Percentiles rank a stretch among this genome's conserved stretches.
Evolutionary conservation across 1,140 invertebrate species (phyloP).

Genomic region (Pissodes strobi): DNA sequence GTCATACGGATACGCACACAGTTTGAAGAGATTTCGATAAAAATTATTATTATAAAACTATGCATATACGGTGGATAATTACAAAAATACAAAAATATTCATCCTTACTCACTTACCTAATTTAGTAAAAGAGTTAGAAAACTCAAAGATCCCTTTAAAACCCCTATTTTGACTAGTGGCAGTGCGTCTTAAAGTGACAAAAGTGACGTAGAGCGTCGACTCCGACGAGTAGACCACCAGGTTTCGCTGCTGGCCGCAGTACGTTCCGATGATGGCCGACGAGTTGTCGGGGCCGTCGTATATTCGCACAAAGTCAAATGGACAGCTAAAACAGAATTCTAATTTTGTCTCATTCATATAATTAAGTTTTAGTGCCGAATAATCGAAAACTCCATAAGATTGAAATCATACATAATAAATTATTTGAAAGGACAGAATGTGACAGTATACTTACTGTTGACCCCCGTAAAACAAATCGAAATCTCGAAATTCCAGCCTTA

Average conservation of each 20-base stretch:
- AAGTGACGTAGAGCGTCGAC: slow-evolving; percentile 85
- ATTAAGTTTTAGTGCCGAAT: no score
- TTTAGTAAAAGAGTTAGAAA: slow-evolving; percentile 95
- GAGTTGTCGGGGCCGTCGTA: slow-evolving; percentile 89
- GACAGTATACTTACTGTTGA: slow-evolving; percentile 93
- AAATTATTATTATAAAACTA: no score
- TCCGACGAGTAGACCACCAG: slow-evolving; percentile 92
- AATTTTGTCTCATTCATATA: no score
- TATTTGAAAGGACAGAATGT: background rate
- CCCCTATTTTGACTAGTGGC: slow-evolving; percentile 92
- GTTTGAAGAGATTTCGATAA: no score
- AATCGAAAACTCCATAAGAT: background rate
- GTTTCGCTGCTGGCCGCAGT: slow-evolving; percentile 97
- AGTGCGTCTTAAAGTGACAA: slow-evolving; percentile 85
- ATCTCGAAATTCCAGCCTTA: slow-evolving; percentile 95
- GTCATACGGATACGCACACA: no score
- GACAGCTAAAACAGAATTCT: slow-evolving; percentile 90
- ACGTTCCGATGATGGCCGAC: slow-evolving; percentile 90
- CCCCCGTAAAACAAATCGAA: slow-evolving; percentile 99
- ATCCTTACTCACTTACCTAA: slow-evolving; percentile 75
- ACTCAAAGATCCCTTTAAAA: slow-evolving; percentile 95
- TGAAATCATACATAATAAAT: slow-evolving; percentile 15
- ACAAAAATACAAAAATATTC: no score
- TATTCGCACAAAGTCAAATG: slow-evolving; percentile 96
- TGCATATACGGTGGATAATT: no score